Evolutionary conservation across 2,888 invertebrate genomes (phyloP).

Genomic region (Emmelina monodactyla): DNA sequence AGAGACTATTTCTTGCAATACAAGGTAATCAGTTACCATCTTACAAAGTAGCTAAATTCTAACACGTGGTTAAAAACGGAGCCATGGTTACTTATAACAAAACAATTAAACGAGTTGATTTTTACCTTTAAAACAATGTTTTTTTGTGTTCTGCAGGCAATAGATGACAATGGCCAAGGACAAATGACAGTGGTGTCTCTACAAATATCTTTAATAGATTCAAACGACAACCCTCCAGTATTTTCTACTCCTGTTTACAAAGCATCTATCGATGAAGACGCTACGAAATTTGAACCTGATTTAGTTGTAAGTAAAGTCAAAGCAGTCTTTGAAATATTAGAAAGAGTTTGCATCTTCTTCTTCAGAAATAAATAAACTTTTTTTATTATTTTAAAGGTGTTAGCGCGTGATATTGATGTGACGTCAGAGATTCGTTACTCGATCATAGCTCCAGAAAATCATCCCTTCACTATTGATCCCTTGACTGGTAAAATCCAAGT

Average conservation of each 20-base stretch:
- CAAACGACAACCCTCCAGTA: conserved; percentile 88
- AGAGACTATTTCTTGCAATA: conserved; percentile 84
- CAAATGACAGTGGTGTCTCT: conserved; percentile 81
- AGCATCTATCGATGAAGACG: conserved; percentile 86
- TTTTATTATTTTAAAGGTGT: conserved; percentile 45
- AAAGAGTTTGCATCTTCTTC: too few relatives aligned
- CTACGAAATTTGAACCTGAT: conserved; percentile 85
- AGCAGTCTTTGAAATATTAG: conserved; percentile 31
- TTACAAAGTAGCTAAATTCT: too few relatives aligned
- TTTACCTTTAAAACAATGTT: too few relatives aligned
- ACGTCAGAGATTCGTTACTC: conserved; percentile 82
- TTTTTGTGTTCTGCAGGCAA: conserved; percentile 66
- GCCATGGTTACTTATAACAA: too few relatives aligned
- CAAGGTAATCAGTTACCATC: too few relatives aligned
- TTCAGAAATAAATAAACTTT: too few relatives aligned
- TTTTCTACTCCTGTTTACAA: conserved; percentile 81
- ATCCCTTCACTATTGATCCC: conserved; percentile 75
- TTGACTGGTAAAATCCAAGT: conserved; percentile 71
- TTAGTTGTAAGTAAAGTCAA: too few relatives aligned
- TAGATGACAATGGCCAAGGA: conserved; percentile 83
- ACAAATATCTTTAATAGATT: conserved; percentile 80
- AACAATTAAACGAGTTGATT: too few relatives aligned
- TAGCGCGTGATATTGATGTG: conserved; percentile 83
- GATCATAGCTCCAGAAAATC: conserved; percentile 69
- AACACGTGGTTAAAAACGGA: too few relatives aligned